A percentile compares a stretch with the other conserved stretches of the same genome.
These are phyloP conservation scores for Cinclus mexicanus DNA, from an alignment of 2,113 vertebrate species.

Conservation along the genomic window DNA sequence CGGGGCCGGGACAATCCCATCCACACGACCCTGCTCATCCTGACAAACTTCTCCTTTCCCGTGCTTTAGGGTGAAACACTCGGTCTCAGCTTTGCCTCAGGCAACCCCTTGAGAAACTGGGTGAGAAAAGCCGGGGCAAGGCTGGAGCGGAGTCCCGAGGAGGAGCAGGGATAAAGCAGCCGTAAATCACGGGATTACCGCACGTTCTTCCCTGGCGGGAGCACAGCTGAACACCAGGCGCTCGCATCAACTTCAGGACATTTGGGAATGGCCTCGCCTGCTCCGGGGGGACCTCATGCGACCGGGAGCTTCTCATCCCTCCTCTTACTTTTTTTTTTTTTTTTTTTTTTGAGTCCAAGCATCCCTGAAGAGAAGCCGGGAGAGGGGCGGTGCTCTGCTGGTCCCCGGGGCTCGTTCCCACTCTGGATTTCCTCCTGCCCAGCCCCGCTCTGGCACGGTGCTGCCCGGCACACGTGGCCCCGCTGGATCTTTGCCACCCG, in stretches of 20 bases:
- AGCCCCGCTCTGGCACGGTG: fast-evolving
- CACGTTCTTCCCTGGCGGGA: neutral
- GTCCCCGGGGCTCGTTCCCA: fast-evolving
- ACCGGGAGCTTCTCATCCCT: neutral
- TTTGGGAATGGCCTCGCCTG: neutral
- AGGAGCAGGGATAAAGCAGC: neutral
- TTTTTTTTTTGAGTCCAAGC: neutral
- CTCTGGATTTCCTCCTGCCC: fast-evolving
- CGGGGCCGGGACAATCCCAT: fast-evolving
- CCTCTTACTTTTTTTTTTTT: fast-evolving
- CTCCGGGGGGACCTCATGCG: fast-evolving
- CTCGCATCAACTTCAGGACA: neutral
- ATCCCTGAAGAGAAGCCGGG: neutral
- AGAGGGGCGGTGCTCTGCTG: fast-evolving
- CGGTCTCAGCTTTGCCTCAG: neutral
- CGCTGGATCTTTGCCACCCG: neutral
- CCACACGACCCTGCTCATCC: fast-evolving
- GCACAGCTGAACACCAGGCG: fast-evolving
- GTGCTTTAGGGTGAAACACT: fast-evolving
- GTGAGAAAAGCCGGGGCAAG: neutral
- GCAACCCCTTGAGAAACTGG: neutral
- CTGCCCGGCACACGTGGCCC: neutral
- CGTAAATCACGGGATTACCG: neutral
- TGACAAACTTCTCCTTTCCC: neutral
- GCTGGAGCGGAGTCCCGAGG: neutral